Evolutionary conservation across 2,888 invertebrate species (phyloP).

Genomic region (Andrena minutula): DNA sequence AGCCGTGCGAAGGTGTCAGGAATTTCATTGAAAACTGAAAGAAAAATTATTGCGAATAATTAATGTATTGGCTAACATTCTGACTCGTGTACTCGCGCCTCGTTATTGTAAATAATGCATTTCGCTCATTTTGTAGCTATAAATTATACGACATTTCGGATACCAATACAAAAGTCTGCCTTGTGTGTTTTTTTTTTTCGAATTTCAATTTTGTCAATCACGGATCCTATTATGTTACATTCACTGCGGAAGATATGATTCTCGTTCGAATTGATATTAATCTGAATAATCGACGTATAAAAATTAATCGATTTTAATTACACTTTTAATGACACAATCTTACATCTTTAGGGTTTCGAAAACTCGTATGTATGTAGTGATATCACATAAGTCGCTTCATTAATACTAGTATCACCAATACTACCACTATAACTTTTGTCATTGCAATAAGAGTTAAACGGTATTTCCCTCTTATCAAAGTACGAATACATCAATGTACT

Average conservation of each 20-base stretch:
- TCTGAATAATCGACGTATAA: constrained; percentile 42
- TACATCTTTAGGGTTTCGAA: constrained; percentile 44
- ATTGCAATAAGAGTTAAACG: constrained; percentile 33
- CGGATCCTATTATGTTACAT: constrained; percentile 25
- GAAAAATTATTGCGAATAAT: constrained; percentile 47
- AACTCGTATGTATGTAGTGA: constrained; percentile 45
- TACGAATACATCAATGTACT: constrained; percentile 28
- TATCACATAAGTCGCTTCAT: constrained; percentile 33
- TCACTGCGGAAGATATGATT: constrained; percentile 12
- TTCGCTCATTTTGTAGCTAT: constrained; percentile 66
- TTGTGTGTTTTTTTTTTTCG: constrained; percentile 54
- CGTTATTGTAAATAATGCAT: constrained; percentile 78
- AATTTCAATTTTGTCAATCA: constrained; percentile 36
- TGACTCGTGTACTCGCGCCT: constrained; percentile 71
- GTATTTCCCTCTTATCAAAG: constrained; percentile 13
- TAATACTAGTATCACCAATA: constrained; percentile 56
- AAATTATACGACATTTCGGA: constrained; percentile 68
- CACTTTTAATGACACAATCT: constrained; percentile 32
- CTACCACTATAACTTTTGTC: constrained; percentile 39
- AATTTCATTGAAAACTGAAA: constrained; percentile 44
- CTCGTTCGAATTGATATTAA: background rate
- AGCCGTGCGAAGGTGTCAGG: constrained; percentile 39
- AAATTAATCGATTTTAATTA: constrained; percentile 38
- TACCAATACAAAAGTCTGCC: constrained; percentile 62
- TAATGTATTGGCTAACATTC: constrained; percentile 69